Evolutionary conservation across 1,140 invertebrate species (phyloP), one percentile per base, ranked within the genome.

Genomic region (Calephelis nemesis): DNA sequence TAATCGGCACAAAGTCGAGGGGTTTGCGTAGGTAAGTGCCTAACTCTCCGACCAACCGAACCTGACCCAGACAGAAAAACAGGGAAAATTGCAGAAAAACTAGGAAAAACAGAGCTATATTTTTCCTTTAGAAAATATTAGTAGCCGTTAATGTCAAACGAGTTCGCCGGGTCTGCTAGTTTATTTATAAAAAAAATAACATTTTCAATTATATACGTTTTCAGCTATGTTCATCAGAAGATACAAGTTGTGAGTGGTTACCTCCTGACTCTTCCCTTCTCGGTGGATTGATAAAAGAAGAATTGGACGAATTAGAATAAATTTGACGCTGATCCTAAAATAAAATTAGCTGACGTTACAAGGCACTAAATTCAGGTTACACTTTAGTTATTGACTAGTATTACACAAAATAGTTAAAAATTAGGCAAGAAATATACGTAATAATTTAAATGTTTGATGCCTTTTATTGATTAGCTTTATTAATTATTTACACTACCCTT

Each of bases 241-340:
- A 88, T 42, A 91, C 88, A 3, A 91, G 88, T 60, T 91, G 88
- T 64, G 88, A 91, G 68, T 91, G 88, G 88, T 70, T 91, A 42
- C 87, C 88, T 13, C 85, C 85, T 13, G 85, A 88, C 60, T 86
- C 83, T 10, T 82, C 81, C 42, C 66, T 88, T 12, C 73, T 91
- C 2, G 80, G 78, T 42, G 84, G 83, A 11, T 74, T 89, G 19
- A 74, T 85, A 5, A 67, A 81, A 63, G 77, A 86, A 66, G 80
- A 85, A 72, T 62, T 84, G 15, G 85, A 89, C 63, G 87, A 88
- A 49, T 52, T 87, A 40, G 82, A 85, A 65, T 82, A 77, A 80
- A 47, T 30, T 49, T 12, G 12, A 30, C 4, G 30, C 19, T 12
- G 7, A 58, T 11, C 12, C 9, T 58, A 15, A 58, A 58, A 10